phyloP scores from a whole-genome alignment of 92 coral and sea anemone genomes.

The Actinostola sp. region DNA sequence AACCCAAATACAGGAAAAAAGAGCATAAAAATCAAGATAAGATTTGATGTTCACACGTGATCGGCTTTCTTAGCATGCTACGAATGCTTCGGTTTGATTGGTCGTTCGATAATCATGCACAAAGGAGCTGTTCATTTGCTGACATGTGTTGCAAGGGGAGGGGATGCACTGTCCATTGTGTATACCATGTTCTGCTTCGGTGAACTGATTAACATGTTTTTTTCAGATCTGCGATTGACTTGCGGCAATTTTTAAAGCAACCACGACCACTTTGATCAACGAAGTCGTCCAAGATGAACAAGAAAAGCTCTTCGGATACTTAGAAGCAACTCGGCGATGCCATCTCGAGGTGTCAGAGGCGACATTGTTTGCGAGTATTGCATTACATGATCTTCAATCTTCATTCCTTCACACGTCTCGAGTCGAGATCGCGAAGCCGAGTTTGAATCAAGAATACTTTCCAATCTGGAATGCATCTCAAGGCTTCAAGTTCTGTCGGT shows the following conservation, averaged over 20 bases:
- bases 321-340: constrained; percentile 3
- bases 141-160: constrained; percentile 53
- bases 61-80: constrained; percentile 9
- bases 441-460: constrained; percentile 28
- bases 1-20: too few species aligned
- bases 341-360: constrained; percentile 27
- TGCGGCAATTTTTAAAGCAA: constrained; percentile 48
- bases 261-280: neutral
- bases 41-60: neutral
- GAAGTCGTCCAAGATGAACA: neutral
- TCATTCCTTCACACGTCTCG: constrained; percentile 41
- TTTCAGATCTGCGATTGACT: constrained; percentile 33
- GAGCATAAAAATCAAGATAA: neutral
- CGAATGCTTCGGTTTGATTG: constrained; percentile 15
- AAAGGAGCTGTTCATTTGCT: constrained; percentile 17
- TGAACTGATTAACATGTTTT: constrained; percentile 18
- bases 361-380: constrained; percentile 34
- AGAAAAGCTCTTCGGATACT: neutral
- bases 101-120: constrained; percentile 13
- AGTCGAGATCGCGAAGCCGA: constrained; percentile 4
- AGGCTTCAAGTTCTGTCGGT: constrained; percentile 19
- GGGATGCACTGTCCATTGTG: constrained; percentile 28
- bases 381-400: constrained; percentile 36
- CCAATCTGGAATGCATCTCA: constrained; percentile 36
- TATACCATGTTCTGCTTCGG: constrained; percentile 31